These are phyloP conservation scores for Pachypeltis micranthus DNA, from an alignment of 1,140 invertebrate species.

Conservation along the genomic window DNA sequence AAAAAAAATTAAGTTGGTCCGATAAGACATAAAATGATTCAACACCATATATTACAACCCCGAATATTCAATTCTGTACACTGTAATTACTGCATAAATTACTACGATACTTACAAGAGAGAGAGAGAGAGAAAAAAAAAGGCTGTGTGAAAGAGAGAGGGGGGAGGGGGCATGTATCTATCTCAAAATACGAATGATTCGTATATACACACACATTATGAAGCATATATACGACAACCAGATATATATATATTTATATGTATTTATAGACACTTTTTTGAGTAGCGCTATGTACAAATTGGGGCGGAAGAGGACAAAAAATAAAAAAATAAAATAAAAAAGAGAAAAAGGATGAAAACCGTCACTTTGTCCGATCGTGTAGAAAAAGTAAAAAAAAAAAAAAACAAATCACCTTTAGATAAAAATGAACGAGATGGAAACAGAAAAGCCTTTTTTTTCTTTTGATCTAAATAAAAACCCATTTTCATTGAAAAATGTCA, in stretches of 20 bases:
- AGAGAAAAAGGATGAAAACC: too few relatives aligned
- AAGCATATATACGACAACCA: background rate
- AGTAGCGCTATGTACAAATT: background rate
- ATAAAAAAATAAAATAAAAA: background rate
- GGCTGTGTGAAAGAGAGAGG: background rate
- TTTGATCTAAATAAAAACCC: too few relatives aligned
- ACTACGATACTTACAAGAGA: background rate
- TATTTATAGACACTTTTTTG: background rate
- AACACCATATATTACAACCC: conserved; percentile 17
- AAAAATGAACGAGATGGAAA: too few relatives aligned
- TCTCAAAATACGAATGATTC: background rate
- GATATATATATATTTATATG: too few relatives aligned
- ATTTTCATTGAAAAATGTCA: too few relatives aligned
- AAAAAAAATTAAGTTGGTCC: conserved; percentile 23
- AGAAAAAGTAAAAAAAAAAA: background rate
- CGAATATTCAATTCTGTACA: conserved; percentile 2
- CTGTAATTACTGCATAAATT: background rate
- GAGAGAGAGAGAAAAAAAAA: too few relatives aligned
- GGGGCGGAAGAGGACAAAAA: background rate
- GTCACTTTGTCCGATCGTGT: background rate
- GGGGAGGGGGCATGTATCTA: background rate
- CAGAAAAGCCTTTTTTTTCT: too few relatives aligned
- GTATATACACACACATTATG: background rate
- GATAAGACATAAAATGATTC: conserved; percentile 20
- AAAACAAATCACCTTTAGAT: background rate